These are phyloP conservation scores for Prochilodus magdalenae DNA, from an alignment of 2,113 vertebrate genomes.

Conservation along the genomic window DNA sequence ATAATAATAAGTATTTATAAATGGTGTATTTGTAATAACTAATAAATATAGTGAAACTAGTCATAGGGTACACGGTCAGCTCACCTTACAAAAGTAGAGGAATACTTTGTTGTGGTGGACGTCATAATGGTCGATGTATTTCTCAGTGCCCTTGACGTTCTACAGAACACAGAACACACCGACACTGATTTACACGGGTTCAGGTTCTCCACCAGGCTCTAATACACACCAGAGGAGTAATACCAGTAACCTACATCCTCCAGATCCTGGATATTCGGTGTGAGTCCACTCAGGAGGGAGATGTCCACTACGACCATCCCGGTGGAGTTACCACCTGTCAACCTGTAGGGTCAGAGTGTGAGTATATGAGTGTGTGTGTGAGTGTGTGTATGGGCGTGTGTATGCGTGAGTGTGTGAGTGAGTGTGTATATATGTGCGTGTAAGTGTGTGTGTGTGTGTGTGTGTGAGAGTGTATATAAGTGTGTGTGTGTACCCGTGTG, in stretches of 20 bases:
- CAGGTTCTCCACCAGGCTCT: background rate
- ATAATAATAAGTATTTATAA: too few species aligned
- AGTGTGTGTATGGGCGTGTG: too few species aligned
- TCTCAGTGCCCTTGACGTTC: slow-evolving; percentile 70
- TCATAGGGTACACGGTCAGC: background rate
- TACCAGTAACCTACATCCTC: slow-evolving; percentile 65
- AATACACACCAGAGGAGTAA: background rate
- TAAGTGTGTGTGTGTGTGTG: too few species aligned
- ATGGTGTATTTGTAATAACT: too few species aligned
- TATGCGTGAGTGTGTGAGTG: too few species aligned
- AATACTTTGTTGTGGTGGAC: slow-evolving; percentile 69
- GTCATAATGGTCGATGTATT: slow-evolving; percentile 74
- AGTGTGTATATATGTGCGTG: too few species aligned
- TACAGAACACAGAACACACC: slow-evolving; percentile 44
- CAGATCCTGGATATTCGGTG: slow-evolving; percentile 68
- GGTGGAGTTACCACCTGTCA: slow-evolving; percentile 45
- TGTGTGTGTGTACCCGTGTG: too few species aligned
- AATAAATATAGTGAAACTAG: too few species aligned
- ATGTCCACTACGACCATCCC: slow-evolving; percentile 79
- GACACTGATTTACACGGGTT: background rate
- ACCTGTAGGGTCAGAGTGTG: slow-evolving; percentile 33
- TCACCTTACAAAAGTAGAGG: slow-evolving; percentile 75
- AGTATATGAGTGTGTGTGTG: too few species aligned
- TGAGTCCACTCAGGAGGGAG: slow-evolving; percentile 75
- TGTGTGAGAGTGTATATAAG: too few species aligned